phyloP scores from a whole-genome alignment of 2,888 invertebrate genomes.

The Schizaphis graminum region DNA sequence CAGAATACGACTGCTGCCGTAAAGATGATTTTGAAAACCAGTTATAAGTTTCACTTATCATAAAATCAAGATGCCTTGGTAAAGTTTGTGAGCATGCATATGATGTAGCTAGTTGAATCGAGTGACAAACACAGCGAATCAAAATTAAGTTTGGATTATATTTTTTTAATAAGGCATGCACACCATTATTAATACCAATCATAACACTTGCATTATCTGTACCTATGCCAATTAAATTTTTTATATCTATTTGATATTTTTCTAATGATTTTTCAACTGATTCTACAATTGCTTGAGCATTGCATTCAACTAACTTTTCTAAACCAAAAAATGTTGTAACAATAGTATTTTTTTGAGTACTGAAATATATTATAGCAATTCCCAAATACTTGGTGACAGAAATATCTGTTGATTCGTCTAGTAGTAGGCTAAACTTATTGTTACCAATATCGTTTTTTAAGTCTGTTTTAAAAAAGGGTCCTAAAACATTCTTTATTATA shows the following conservation, averaged over 20 bases:
- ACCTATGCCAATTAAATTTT: slow-evolving; percentile 66
- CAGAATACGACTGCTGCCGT: slow-evolving; percentile 65
- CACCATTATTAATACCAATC: slow-evolving; percentile 69
- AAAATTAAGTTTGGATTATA: slow-evolving; percentile 66
- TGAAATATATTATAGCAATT: slow-evolving; percentile 34
- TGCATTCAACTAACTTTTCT: slow-evolving; percentile 2
- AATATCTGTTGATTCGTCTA: slow-evolving; percentile 15
- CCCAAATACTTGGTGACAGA: too few species aligned
- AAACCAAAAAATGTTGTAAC: slow-evolving; percentile 7
- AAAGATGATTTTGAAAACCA: slow-evolving; percentile 69
- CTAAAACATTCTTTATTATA: background rate
- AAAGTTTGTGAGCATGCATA: slow-evolving; percentile 68
- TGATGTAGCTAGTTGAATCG: slow-evolving; percentile 68
- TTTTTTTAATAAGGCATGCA: slow-evolving; percentile 66
- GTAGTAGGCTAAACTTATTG: background rate
- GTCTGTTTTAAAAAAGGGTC: background rate
- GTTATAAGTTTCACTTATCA: slow-evolving; percentile 69
- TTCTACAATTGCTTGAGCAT: background rate
- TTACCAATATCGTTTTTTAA: background rate
- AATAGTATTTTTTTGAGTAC: background rate
- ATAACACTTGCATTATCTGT: slow-evolving; percentile 71
- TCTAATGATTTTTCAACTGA: background rate
- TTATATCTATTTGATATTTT: background rate
- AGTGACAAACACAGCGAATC: slow-evolving; percentile 68
- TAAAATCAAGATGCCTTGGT: slow-evolving; percentile 68